Percentiles rank a stretch among this genome's conserved stretches.
Conservation (phyloP, 2,113 vertebrate species). For the Corythoichthys haematopterus region DNA sequence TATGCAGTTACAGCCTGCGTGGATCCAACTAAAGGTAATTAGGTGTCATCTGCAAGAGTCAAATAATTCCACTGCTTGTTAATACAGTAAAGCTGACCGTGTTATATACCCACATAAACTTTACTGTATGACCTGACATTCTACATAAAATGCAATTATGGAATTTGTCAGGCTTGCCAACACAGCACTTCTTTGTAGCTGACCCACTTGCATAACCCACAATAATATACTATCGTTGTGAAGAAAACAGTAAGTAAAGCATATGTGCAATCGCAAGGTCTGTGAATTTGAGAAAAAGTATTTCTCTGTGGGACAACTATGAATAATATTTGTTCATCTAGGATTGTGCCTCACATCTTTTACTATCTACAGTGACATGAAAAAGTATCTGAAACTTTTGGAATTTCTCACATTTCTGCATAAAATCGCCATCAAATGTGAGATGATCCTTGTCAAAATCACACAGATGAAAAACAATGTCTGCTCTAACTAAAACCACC, state of each 20-base stretch:
- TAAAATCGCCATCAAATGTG: too few relatives aligned
- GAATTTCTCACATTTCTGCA: too few relatives aligned
- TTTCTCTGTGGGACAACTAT: constrained; percentile 13
- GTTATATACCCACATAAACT: neutral
- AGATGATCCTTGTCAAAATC: too few relatives aligned
- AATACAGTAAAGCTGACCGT: neutral
- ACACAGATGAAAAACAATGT: too few relatives aligned
- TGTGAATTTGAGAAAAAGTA: constrained; percentile 20
- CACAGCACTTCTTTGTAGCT: neutral
- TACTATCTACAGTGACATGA: too few relatives aligned
- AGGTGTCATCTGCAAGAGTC: neutral
- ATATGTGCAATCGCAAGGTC: constrained; percentile 11
- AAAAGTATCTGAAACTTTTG: too few relatives aligned
- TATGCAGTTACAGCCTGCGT: constrained; percentile 11
- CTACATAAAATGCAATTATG: neutral
- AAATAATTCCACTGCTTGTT: neutral
- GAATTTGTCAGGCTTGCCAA: constrained; percentile 1
- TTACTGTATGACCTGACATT: constrained; percentile 1
- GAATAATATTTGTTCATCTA: constrained; percentile 10
- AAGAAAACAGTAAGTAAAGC: neutral
- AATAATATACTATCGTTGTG: neutral
- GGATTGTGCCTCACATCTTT: too few relatives aligned
- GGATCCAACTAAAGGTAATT: constrained; percentile 4
- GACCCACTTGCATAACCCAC: constrained; percentile 4
- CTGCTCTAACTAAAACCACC: too few relatives aligned